Base-by-base conservation (phyloP, 2,113 vertebrate genomes). In the Ramphastos sulfuratus region DNA sequence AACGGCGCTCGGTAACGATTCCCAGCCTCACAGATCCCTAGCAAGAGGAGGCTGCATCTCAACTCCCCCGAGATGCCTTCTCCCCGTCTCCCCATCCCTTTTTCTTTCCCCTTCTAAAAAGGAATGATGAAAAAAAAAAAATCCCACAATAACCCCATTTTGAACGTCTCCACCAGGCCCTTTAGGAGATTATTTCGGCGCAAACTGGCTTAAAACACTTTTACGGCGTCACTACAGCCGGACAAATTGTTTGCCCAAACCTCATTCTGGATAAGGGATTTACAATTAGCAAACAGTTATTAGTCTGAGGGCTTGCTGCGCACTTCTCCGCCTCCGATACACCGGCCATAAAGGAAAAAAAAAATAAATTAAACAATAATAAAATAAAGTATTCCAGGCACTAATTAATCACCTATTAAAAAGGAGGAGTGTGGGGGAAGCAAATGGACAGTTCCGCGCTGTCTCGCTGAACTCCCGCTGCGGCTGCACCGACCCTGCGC, bases 261-360 rank as follows among this genome's bases (percentile, higher is more conserved):
- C 95, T 98, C 96, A 94, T 96, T 93, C 95, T 89, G 97, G 97
- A 98, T 97, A 97, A 98, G 97, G 94, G 73, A 93, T 98, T 98
- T 97, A 97, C 97, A 97, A 95, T 98, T 96, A 97, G 97, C 96
- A 98, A 97, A 98, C 97, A 98, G 94, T 97, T 96, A 95, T 96
- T 97, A 95, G 89, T 94, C 95, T 89, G 92, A 71, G 96, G 91
- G 81, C 95, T 96, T 79, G 92, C 87, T 56, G 91, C 82, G 87
- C 82, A 76, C 35, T 25, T 71, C 89, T 95, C 86, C 75, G 90
- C 97, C 91, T 89, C 96, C 93, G 97, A 96, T 91, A 88, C 87
- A 94, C 82, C 64, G 94, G 84, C 70, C 95, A 98, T 98, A 96
- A 98, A 98, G 97, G 95, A 89, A 96, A 10, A 31, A 14, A 25